Percentiles rank a stretch among this genome's conserved stretches.
phyloP scores from a whole-genome alignment of 2,888 invertebrate species.

The Nomada ruficornis region DNA sequence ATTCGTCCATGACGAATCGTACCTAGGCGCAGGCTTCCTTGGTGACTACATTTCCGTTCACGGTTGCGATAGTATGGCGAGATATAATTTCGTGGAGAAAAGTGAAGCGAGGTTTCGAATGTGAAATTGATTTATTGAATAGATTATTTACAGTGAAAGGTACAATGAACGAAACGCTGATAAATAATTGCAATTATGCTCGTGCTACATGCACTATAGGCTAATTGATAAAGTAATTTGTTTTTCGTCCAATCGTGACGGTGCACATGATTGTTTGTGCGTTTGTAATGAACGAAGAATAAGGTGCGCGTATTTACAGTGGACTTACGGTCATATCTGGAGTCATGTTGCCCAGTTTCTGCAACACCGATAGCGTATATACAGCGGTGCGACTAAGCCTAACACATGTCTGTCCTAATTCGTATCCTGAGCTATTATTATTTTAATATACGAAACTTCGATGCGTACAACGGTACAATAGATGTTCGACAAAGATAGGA shows the following conservation, averaged over 20 bases:
- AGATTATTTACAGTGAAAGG: slow-evolving; percentile 38
- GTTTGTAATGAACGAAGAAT: background rate
- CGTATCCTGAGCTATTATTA: too few relatives aligned
- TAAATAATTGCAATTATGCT: background rate
- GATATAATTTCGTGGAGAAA: slow-evolving; percentile 1
- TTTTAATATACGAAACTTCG: background rate
- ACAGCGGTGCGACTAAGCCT: slow-evolving; percentile 81
- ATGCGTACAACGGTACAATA: background rate
- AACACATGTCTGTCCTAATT: slow-evolving; percentile 15
- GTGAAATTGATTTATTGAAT: slow-evolving; percentile 58
- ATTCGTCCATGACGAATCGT: slow-evolving; percentile 96
- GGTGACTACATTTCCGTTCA: background rate
- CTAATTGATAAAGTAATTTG: background rate
- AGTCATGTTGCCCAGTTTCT: slow-evolving; percentile 84
- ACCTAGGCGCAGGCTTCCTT: slow-evolving; percentile 86
- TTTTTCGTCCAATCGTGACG: background rate
- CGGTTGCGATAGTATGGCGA: background rate
- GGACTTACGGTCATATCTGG: slow-evolving; percentile 84
- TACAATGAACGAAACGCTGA: slow-evolving; percentile 20
- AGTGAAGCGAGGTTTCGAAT: slow-evolving; percentile 14
- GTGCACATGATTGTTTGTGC: background rate
- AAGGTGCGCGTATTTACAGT: slow-evolving; percentile 81
- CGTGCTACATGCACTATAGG: slow-evolving; percentile 24
- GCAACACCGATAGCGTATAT: slow-evolving; percentile 84
- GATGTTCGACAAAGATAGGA: background rate